Evolutionary conservation across 2,888 invertebrate genomes (phyloP), one percentile per base, ranked within the genome.

Genomic region (Zaprionus lineosus): DNA sequence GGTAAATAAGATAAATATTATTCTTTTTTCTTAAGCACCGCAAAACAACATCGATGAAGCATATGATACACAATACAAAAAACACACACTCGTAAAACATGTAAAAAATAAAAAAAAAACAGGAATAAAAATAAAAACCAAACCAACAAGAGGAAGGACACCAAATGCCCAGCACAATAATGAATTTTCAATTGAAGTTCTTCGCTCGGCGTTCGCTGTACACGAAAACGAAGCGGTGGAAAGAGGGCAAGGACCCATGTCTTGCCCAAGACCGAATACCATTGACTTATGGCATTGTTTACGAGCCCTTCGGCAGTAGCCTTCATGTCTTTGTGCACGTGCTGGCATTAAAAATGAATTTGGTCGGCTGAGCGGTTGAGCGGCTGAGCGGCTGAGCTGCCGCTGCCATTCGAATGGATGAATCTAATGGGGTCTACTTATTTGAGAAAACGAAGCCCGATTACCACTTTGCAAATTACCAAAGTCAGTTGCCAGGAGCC

Each of bases 291-390:
- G 44, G 52, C 62, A 78, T 77, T 78, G 69, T 77, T 77, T 77
- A 82, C 59, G 75, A 62, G 62, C 66, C 58, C 44, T n/a, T 48
- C 19, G 47, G 72, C 58, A 74, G 52, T 61, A 36, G 60, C 60
- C 47, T 55, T 64, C 71, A 67, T 76, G 77, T 76, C 60, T 51
- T 63, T 50, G 71, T 21, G 53, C 73, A 73, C 73, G 73, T 74
- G 73, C 51, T 74, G 58, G 59, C 74, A 73, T 73, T 74, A 78
- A 78, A 79, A 78, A 79, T 83, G 71, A 74, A 77, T 74, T 77
- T 69, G 74, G 65, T 56, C 48, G 44, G 41, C 19, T 34, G 19
- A 61, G 34, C 34, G 19, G 56, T 34, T 47, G 53, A 60, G n/a
- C 48, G 44, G 41, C 19, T 34, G 19, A 61, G 34, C 34, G 19